Conservation (phyloP, 2,888 invertebrate genomes). For the Globia sparganii region DNA sequence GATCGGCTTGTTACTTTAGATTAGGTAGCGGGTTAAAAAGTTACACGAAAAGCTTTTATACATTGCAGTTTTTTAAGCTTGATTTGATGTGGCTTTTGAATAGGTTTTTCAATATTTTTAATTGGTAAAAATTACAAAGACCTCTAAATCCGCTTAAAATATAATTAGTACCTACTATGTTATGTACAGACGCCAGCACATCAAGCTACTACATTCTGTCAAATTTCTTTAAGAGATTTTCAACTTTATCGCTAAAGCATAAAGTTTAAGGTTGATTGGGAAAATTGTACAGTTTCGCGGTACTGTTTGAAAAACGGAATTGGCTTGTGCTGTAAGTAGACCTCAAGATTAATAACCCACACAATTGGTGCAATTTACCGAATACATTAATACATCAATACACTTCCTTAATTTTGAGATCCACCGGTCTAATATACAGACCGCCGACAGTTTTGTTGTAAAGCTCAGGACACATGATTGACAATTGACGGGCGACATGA, state of each 20-base stretch:
- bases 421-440: constrained; percentile 40
- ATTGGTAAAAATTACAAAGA: background rate
- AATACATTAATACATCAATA: constrained; percentile 15
- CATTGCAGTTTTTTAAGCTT: background rate
- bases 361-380: constrained; percentile 30
- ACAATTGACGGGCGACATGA: constrained; percentile 48
- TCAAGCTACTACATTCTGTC: too few species aligned
- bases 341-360: constrained; percentile 25
- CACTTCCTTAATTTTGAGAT: constrained; percentile 53
- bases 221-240: too few species aligned
- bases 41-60: background rate
- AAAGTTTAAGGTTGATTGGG: too few species aligned
- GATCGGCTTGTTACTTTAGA: background rate
- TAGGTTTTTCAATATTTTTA: background rate
- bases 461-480: constrained; percentile 59
- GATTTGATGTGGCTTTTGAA: background rate
- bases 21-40: too few species aligned
- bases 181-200: too few species aligned
- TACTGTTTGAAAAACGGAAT: background rate
- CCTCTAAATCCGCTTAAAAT: background rate
- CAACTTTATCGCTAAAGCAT: too few species aligned
- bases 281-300: too few species aligned
- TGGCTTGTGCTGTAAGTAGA: background rate
- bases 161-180: background rate
- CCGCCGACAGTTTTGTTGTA: constrained; percentile 47